Evolutionary conservation across 1,140 invertebrate species (phyloP), one percentile per base, ranked within the genome.

Genomic region (Eumaeus atala): DNA sequence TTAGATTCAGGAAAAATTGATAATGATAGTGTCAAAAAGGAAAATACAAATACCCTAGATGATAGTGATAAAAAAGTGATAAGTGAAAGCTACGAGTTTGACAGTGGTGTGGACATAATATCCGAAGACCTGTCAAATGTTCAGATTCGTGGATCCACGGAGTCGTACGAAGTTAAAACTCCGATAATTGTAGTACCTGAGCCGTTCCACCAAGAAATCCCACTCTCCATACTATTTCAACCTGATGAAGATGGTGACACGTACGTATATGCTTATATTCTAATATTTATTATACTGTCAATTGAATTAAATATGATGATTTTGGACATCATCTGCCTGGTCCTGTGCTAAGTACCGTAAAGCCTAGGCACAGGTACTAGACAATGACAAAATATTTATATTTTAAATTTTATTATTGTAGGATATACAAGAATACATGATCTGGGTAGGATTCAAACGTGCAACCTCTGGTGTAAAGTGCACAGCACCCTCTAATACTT

Each of bases 221-320:
- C 67, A 11, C 88, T 90, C 71, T 71, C 88, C 64, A 72, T 89
- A 56, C 89, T 91, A 48, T 92, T 90, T 67, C 74, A 89, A 48
- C 91, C 90, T 54, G 91, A 93, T 70, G 90, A 92, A 40, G 92
- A 93, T 71, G 93, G 92, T 28, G 92, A 93, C 70, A 93, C 92
- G 92, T 93, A 88, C 92, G 92, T 69, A 44, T 28, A 28, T 28
- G 21, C 21, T 28, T 28, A 3, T 28, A 28, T 28, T 2, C 6
- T 3, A 28, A 28, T 3, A 28, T 28, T 28, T 3, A 28, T 3
- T 28, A 28, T n/a, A n/a, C n/a, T n/a, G n/a, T n/a, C n/a, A n/a
- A n/a, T n/a, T n/a, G n/a, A n/a, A n/a, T n/a, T n/a, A n/a, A n/a
- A n/a, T n/a, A n/a, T n/a, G n/a, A n/a, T n/a, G n/a, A n/a, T n/a